A percentile compares a stretch with the other conserved stretches of the same genome.
Conservation (phyloP, 2,113 vertebrate species). For the Xenus cinereus region DNA sequence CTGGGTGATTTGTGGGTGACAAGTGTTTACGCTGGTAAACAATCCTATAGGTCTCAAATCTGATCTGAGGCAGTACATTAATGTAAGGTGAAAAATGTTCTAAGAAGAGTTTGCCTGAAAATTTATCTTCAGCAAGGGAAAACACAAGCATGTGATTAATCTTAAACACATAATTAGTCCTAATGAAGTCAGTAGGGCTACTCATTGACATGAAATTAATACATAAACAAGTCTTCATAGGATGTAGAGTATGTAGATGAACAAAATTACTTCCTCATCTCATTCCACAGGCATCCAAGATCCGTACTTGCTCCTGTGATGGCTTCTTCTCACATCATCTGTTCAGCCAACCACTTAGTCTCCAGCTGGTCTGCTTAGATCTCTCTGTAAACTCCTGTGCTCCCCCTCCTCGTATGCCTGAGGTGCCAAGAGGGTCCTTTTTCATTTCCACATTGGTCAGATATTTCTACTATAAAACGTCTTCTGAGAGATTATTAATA, state of each 20-base stretch:
- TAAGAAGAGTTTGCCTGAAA: neutral
- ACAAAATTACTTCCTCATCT: neutral
- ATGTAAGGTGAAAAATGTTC: neutral
- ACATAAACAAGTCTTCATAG: neutral
- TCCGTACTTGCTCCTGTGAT: neutral
- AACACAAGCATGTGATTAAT: neutral
- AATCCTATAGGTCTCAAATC: neutral
- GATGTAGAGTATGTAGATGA: neutral
- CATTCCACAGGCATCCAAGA: neutral
- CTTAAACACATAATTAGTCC: neutral
- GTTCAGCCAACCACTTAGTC: neutral
- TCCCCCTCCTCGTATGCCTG: accelerated
- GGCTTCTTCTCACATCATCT: neutral
- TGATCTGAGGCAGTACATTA: neutral
- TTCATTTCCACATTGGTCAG: neutral
- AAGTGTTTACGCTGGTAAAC: neutral
- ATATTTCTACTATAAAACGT: neutral
- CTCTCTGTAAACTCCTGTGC: neutral
- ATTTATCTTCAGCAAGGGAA: neutral
- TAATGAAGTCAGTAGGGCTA: neutral
- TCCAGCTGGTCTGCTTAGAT: neutral
- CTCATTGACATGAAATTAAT: neutral
- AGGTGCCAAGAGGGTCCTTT: neutral
- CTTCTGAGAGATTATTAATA: neutral
- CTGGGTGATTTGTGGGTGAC: neutral